Evolutionary conservation across 2,888 invertebrate species (phyloP).

Genomic region (Beris morrisii): DNA sequence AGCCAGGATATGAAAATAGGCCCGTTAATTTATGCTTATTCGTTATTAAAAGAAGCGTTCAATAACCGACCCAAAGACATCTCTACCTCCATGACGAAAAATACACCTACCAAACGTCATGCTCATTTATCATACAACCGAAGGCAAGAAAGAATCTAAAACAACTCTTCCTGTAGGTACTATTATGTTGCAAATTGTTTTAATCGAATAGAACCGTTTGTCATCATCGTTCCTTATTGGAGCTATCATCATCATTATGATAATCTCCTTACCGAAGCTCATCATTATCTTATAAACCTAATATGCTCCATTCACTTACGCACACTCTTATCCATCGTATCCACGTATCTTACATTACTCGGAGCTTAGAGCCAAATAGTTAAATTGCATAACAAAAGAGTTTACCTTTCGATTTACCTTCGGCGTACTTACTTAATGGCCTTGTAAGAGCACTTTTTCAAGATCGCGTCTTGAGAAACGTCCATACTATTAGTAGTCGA

Average conservation of each 20-base stretch:
- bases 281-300: constrained; percentile 30
- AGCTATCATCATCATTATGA: constrained; percentile 27
- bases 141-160: too few relatives aligned
- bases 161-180: background rate
- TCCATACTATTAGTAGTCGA: background rate
- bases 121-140: too few relatives aligned
- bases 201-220: constrained; percentile 20
- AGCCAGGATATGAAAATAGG: too few relatives aligned
- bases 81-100: too few relatives aligned
- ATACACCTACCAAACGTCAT: too few relatives aligned
- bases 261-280: constrained; percentile 20
- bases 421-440: constrained; percentile 28
- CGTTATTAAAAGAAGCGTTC: too few relatives aligned
- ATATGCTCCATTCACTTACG: constrained; percentile 24
- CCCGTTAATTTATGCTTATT: too few relatives aligned
- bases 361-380: constrained; percentile 13
- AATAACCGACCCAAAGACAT: too few relatives aligned
- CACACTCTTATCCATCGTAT: constrained; percentile 20
- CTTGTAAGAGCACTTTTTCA: constrained; percentile 32
- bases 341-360: background rate
- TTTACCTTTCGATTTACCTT: constrained; percentile 30
- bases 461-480: constrained; percentile 18
- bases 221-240: constrained; percentile 25
- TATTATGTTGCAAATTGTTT: constrained; percentile 6
- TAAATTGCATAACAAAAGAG: constrained; percentile 33